phyloP scores from a whole-genome alignment of 2,113 vertebrate genomes.

The Odocoileus hemionus region DNA sequence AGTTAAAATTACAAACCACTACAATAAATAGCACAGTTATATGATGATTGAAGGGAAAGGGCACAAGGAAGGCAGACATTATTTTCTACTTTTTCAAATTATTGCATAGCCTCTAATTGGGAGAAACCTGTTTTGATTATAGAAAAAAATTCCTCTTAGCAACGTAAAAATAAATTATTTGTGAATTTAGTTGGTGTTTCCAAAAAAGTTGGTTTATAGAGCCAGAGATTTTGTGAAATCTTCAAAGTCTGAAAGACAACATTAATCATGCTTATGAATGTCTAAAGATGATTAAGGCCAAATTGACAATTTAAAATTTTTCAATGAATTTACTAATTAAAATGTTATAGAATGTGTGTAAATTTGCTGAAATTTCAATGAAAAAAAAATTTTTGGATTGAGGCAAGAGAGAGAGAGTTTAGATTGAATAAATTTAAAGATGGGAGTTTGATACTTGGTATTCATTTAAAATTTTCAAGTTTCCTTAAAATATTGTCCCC shows the following conservation, averaged over 20 bases:
- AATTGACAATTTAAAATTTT: neutral
- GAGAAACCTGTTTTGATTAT: neutral
- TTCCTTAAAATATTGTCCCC: neutral
- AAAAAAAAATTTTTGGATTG: fast-evolving
- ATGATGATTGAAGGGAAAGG: neutral
- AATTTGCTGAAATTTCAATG: neutral
- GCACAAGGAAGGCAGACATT: neutral
- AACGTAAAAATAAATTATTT: neutral
- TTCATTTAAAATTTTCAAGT: neutral
- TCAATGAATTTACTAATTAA: neutral
- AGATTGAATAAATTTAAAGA: neutral
- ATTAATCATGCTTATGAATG: neutral
- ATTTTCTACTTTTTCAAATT: neutral
- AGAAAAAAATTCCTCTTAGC: neutral
- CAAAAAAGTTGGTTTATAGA: neutral
- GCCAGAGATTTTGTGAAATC: neutral
- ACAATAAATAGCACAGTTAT: neutral
- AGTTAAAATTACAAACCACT: neutral
- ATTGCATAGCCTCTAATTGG: neutral
- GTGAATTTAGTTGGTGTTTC: neutral
- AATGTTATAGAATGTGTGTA: neutral
- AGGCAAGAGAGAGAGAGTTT: neutral
- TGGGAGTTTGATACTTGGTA: neutral
- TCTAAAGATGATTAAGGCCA: neutral
- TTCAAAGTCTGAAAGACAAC: neutral